Conservation (phyloP, 2,888 invertebrate genomes). For the Coleophora deauratella region DNA sequence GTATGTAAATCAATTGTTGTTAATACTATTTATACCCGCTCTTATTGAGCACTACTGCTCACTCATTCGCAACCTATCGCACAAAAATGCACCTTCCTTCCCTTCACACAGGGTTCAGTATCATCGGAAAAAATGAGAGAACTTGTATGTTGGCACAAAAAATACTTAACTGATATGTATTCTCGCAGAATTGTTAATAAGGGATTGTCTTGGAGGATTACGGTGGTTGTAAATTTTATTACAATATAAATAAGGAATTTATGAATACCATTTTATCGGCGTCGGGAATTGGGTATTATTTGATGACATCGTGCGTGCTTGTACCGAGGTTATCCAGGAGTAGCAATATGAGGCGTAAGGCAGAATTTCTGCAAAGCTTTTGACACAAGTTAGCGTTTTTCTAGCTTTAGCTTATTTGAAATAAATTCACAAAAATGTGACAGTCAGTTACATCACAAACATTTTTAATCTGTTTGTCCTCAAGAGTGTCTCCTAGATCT, state of each 20-base stretch:
- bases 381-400: too few species aligned
- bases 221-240: conserved; percentile 63
- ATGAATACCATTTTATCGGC: conserved; percentile 34
- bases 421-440: too few species aligned
- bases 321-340: too few species aligned
- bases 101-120: conserved; percentile 16
- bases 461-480: too few species aligned
- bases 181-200: conserved; percentile 63
- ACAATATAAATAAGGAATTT: conserved; percentile 63
- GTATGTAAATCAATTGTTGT: conserved; percentile 74
- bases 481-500: too few species aligned
- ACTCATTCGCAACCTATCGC: conserved; percentile 24
- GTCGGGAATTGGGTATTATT: conserved; percentile 2
- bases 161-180: conserved; percentile 4
- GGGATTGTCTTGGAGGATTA: conserved; percentile 50
- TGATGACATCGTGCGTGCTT: too few species aligned
- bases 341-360: too few species aligned
- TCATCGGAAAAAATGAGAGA: neutral
- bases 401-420: too few species aligned
- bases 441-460: too few species aligned
- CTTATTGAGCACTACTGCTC: conserved; percentile 69
- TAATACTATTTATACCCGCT: conserved; percentile 72
- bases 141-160: conserved; percentile 1
- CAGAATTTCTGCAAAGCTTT: too few species aligned
- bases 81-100: conserved; percentile 30